phyloP scores from a whole-genome alignment of 1,140 invertebrate genomes.

The Dolichoris vasculosae region DNA sequence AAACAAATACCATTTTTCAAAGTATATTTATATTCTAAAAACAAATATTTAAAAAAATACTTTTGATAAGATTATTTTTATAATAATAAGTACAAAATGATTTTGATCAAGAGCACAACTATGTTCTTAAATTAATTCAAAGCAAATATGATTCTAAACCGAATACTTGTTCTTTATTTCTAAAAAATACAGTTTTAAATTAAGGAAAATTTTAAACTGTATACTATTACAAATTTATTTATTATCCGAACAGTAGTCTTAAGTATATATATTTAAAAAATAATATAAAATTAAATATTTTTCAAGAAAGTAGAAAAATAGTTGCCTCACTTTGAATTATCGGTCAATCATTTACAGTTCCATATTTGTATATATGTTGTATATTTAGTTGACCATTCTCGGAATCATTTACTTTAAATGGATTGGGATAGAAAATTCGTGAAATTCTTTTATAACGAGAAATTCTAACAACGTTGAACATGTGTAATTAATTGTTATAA shows the following conservation, averaged over 20 bases:
- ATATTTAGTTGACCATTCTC: neutral
- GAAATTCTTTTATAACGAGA: conserved; percentile 18
- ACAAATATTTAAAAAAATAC: no score
- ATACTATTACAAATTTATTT: no score
- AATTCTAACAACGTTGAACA: neutral
- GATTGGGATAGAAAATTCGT: conserved; percentile 1
- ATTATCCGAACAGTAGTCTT: no score
- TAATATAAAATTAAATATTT: neutral
- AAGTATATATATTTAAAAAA: neutral
- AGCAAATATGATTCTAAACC: neutral
- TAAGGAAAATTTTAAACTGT: no score
- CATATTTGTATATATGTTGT: conserved; percentile 8
- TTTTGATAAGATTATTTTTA: no score
- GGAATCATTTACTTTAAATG: conserved; percentile 6
- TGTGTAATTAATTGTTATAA: neutral
- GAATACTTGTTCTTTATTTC: neutral
- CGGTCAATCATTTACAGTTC: neutral
- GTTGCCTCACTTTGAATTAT: neutral
- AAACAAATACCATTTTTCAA: no score
- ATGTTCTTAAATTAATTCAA: neutral
- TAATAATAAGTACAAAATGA: neutral
- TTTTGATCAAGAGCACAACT: no score
- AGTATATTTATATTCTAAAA: no score
- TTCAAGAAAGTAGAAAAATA: neutral
- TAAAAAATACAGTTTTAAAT: no score